Evolutionary conservation across 2,113 vertebrate species (phyloP).

Genomic region (Chiloscyllium plagiosum): DNA sequence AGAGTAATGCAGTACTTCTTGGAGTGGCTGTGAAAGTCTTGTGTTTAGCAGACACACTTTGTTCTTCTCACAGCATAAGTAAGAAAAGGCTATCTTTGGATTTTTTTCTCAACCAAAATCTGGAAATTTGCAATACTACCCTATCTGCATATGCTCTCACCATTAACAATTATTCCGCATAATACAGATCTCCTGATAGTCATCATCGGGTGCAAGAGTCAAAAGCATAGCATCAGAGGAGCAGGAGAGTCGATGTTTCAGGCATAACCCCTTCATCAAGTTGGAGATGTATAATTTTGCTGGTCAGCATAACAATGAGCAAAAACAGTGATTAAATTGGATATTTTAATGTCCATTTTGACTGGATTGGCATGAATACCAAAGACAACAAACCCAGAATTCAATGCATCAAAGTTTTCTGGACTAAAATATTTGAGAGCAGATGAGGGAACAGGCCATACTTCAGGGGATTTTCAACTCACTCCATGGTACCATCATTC

Average conservation of each 20-base stretch:
- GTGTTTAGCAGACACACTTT: not conserved
- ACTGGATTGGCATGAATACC: not conserved
- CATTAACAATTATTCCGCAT: not conserved
- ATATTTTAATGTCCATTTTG: not conserved
- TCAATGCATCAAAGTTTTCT: not conserved
- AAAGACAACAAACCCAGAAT: not conserved
- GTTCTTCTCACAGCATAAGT: not conserved
- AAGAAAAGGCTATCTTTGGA: not conserved
- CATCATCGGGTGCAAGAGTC: not conserved
- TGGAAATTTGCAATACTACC: not conserved
- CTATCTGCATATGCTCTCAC: not conserved
- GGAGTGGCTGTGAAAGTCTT: not conserved
- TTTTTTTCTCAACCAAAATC: not conserved
- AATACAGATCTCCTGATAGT: not conserved
- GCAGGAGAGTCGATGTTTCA: too few species aligned
- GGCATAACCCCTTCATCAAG: too few species aligned
- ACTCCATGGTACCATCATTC: not conserved
- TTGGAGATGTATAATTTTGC: not conserved
- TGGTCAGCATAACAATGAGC: not conserved
- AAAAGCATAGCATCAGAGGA: too few species aligned
- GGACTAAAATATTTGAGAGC: not conserved
- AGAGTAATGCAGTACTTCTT: not conserved
- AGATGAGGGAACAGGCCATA: not conserved
- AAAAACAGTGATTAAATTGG: not conserved
- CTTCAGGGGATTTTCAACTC: not conserved